Base-by-base conservation (phyloP, 2,797 vertebrate genomes). In the Chaenodraco wilsoni region DNA sequence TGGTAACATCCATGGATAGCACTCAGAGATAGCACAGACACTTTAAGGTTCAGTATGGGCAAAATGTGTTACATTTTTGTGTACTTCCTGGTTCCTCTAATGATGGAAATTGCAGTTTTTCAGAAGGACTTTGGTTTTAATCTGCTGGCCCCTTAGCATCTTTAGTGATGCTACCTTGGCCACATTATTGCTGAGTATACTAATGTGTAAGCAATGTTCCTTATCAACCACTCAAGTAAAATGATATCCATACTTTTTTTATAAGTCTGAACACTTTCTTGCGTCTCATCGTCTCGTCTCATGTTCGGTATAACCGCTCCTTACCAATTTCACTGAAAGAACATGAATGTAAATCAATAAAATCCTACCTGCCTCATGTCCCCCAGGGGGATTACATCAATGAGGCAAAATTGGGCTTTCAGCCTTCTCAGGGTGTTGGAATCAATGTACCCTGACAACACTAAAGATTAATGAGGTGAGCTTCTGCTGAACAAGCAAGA, bases 391-490 rank as follows among this genome's bases (percentile, higher is more conserved):
- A 5, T 68, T 56, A 66, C 77, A 87, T 80, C 84, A 85, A 81
- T 70, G 74, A 74, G 79, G 74, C 48, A 68, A 75, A 84, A 71
- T 70, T 49, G 66, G 72, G 74, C 64, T 72, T 78, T 87, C 74
- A 84, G 82, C 73, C 14, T 64, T 71, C 44, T 64, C 40, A 43
- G 40, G 12, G 51, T 44, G 70, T 51, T 23, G 27, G 74, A 72
- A 55, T 77, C 75, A 50, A 73, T 64, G 51, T 56, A 64, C 45
- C 54, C 2, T 14, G 82, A 74, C 17, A 0, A 49, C 59, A 44
- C 41, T 10, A 21, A 74, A 69, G 83, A 91, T 85, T 85, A 90
- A 90, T 45, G 83, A 86, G 69, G 64, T 16, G 54, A 52, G 72
- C 33, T 76, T 74, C 66, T 87, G 87, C 84, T 89, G 86, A 88